Conservation (phyloP, 1,140 invertebrate genomes). For the Ostrea denselamellosa region DNA sequence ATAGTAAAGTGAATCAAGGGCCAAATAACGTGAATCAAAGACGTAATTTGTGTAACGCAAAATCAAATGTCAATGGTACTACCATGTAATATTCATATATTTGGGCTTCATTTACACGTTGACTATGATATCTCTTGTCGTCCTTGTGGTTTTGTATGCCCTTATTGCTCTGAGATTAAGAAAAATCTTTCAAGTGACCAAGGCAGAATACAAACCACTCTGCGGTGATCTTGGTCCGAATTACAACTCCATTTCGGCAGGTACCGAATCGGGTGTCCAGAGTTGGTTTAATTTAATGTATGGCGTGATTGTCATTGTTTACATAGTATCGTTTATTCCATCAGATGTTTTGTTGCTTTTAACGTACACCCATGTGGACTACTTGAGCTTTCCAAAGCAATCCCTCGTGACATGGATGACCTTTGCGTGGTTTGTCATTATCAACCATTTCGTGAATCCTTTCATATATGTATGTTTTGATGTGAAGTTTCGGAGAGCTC, state of each 20-base stretch:
- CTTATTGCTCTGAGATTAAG: background rate
- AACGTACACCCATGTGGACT: background rate
- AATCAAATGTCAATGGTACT: background rate
- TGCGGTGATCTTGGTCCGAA: background rate
- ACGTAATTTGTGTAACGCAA: too few species aligned
- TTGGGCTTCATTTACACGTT: background rate
- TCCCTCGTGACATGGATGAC: background rate
- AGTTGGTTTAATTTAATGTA: slow-evolving; percentile 15
- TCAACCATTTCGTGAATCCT: slow-evolving; percentile 16
- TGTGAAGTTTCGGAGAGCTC: background rate
- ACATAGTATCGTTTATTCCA: background rate
- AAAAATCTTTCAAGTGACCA: background rate
- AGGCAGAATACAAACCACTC: background rate
- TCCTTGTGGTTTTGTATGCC: background rate
- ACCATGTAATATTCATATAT: background rate
- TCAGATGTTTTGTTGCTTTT: background rate
- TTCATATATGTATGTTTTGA: slow-evolving; percentile 6
- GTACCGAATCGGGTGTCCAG: background rate
- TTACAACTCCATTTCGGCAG: background rate
- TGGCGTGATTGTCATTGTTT: background rate
- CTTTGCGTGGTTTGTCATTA: background rate
- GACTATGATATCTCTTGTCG: background rate
- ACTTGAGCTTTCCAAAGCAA: background rate
- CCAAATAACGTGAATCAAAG: too few species aligned
- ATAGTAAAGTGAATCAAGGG: too few species aligned